phyloP scores from a whole-genome alignment of 2,113 vertebrate genomes.

The Caracal caracal region DNA sequence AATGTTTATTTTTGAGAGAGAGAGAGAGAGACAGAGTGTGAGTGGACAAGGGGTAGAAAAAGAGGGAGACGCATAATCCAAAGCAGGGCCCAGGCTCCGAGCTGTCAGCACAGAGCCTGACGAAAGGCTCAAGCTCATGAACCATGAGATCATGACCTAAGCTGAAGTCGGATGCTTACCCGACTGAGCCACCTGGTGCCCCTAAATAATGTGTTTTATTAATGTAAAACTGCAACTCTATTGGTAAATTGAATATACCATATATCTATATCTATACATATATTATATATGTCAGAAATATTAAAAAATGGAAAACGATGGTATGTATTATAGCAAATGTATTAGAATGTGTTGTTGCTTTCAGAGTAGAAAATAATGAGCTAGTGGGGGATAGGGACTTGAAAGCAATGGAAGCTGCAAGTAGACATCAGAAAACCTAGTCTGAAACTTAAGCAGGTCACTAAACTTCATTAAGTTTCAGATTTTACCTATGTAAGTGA shows the following conservation, averaged over 20 bases:
- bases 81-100: too few species aligned
- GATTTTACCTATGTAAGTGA: background rate
- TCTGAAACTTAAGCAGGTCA: background rate
- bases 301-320: background rate
- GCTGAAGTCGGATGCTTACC: too few species aligned
- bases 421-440: background rate
- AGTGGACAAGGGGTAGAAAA: too few species aligned
- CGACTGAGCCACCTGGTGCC: too few species aligned
- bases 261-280: background rate
- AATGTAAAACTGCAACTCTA: background rate
- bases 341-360: background rate
- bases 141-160: too few species aligned
- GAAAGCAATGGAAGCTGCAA: background rate
- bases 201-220: conserved; percentile 47
- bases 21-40: too few species aligned
- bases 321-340: background rate
- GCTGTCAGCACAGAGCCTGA: too few species aligned
- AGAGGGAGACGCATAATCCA: too few species aligned
- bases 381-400: background rate
- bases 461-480: conserved; percentile 42
- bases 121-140: too few species aligned
- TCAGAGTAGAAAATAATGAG: conserved; percentile 32
- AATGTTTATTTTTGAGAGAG: too few species aligned
- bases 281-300: conserved; percentile 12
- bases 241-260: background rate